These are phyloP conservation scores for Sebastolobus altivelis DNA, from an alignment of 2,797 vertebrate genomes.

Conservation along the genomic window DNA sequence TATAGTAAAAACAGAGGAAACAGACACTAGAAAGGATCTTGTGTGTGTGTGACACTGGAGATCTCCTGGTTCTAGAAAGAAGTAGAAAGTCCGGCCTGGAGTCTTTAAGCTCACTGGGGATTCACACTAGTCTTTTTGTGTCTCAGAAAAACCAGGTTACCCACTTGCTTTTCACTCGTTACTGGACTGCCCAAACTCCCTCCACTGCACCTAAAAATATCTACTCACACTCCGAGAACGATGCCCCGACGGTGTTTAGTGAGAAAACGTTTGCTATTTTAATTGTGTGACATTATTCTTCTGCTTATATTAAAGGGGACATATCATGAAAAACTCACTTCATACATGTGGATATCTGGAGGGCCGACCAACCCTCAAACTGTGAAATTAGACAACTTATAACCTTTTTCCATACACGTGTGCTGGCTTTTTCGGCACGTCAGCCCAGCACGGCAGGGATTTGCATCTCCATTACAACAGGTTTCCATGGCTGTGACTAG, in stretches of 20 bases:
- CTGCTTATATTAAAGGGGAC: not conserved
- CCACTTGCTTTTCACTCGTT: conserved; percentile 80
- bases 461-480: too few relatives aligned
- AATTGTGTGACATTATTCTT: conserved; percentile 8
- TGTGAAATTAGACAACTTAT: too few relatives aligned
- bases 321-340: too few relatives aligned
- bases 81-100: conserved; percentile 32
- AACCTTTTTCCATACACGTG: too few relatives aligned
- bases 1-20: conserved; percentile 46
- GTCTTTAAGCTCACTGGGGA: conserved; percentile 54
- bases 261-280: conserved; percentile 22
- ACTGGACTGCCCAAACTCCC: conserved; percentile 72
- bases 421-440: too few relatives aligned
- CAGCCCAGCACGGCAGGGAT: too few relatives aligned
- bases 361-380: too few relatives aligned
- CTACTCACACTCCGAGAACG: conserved; percentile 46
- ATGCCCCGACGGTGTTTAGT: conserved; percentile 35
- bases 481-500: too few relatives aligned
- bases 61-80: conserved; percentile 22
- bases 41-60: conserved; percentile 4
- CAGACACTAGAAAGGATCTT: conserved; percentile 5
- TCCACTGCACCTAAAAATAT: conserved; percentile 81
- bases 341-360: too few relatives aligned
- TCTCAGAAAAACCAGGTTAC: conserved; percentile 86
- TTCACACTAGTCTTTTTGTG: conserved; percentile 73